Base-by-base conservation (phyloP, 2,113 vertebrate species). In the Crocuta crocuta region DNA sequence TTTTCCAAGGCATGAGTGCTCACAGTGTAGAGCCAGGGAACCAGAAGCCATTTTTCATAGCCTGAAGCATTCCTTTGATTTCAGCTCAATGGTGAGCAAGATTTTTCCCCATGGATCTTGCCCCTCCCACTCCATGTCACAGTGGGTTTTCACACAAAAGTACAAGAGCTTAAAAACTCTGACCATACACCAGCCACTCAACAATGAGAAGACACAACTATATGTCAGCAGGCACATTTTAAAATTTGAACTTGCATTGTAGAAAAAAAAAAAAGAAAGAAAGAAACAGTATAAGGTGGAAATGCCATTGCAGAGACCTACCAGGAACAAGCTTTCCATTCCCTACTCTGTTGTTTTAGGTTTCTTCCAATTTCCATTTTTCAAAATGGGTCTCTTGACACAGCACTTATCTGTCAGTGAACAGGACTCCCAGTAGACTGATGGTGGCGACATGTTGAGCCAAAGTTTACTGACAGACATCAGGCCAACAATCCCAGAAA, bases 71-170 rank as follows among this genome's bases (percentile, higher is more conserved):
- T 98, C 96, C 95, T 97, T 98, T 95, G 82, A 97, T 97, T 98
- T 97, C 82, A 96, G 74, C 71, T 97, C 89, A 43, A 70, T 96
- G 70, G 39, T 94, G n/a, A 26, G 84, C 71, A 98, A 97, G 55
- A n/a, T 63, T 81, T 97, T 91, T 45, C 23, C 88, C 80, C n/a
- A 48, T 93, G 93, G 87, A 89, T 97, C 96, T 61, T 97, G 98
- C 94, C 89, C 93, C 95, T 92, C 95, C 89, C 65, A 68, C 17
- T 63, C 45, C 61, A 3, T 53, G 43, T 97, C 98, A 97, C 53
- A 96, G 61, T 74, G 97, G 94, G 91, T 94, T 97, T 97, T 98
- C 80, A 97, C 94, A 97, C 92, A 97, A 97, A 98, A 98, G 96
- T 98, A 94, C 84, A 39, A 96, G 80, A 96, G 45, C 96, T 89